These are phyloP conservation scores for Dicroscelio sp. DNA, from an alignment of 2,888 invertebrate genomes.

Conservation along the genomic window DNA sequence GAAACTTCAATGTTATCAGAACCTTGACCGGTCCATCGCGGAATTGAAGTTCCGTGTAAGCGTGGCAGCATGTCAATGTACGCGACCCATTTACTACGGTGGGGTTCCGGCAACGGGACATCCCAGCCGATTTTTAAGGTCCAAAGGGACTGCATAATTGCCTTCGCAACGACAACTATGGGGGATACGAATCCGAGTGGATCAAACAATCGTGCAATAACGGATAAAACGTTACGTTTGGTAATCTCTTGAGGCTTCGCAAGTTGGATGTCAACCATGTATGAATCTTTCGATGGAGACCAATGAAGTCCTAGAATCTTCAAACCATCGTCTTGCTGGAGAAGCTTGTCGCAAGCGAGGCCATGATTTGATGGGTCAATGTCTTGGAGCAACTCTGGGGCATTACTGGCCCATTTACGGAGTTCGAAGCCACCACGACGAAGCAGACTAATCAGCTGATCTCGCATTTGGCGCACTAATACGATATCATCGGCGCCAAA, in stretches of 20 bases:
- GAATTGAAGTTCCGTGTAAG: neutral
- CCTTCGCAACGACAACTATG: neutral
- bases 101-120: neutral
- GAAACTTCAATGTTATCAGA: neutral
- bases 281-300: neutral
- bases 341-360: neutral
- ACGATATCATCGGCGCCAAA: neutral
- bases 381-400: neutral
- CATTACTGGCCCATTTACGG: neutral
- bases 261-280: neutral
- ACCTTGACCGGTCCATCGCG: neutral
- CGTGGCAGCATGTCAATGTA: neutral
- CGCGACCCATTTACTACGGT: neutral
- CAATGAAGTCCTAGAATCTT: conserved; percentile 23
- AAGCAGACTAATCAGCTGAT: neutral
- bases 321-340: neutral
- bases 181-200: neutral
- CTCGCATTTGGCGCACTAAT: neutral
- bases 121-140: neutral
- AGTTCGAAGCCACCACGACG: neutral
- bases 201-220: neutral
- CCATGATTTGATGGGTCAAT: conserved; percentile 34
- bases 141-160: neutral
- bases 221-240: neutral
- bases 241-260: neutral